Evolutionary conservation across 2,113 vertebrate genomes (phyloP).

Genomic region (Platichthys stellatus): DNA sequence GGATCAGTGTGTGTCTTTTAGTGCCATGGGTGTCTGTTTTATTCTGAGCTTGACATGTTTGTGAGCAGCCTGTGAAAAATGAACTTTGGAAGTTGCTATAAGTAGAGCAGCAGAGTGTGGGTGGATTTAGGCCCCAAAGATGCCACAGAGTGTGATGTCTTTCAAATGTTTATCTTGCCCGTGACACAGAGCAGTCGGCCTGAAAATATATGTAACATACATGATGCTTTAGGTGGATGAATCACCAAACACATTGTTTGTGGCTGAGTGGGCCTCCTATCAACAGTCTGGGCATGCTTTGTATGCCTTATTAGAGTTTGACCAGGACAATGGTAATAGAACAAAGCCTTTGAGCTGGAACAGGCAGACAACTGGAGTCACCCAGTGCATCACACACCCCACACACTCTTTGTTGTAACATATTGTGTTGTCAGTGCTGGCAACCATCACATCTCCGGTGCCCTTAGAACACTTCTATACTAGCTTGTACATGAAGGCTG

Average conservation of each 20-base stretch:
- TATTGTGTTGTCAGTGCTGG: background rate
- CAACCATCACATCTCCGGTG: background rate
- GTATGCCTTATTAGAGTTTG: slow-evolving; percentile 31
- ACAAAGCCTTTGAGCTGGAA: background rate
- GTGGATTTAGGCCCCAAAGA: slow-evolving; percentile 18
- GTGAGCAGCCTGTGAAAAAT: slow-evolving; percentile 45
- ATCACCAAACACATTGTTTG: slow-evolving; percentile 34
- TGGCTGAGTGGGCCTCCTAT: slow-evolving; percentile 31
- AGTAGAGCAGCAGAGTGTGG: slow-evolving; percentile 30
- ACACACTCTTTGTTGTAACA: background rate
- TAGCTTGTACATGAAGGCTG: background rate
- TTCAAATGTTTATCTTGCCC: slow-evolving; percentile 37
- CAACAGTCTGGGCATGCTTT: slow-evolving; percentile 43
- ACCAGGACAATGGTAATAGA: background rate
- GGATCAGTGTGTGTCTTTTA: background rate
- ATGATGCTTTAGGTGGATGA: slow-evolving; percentile 35
- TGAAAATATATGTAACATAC: slow-evolving; percentile 21
- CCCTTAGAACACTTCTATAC: background rate
- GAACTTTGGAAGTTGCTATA: slow-evolving; percentile 38
- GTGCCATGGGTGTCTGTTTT: background rate
- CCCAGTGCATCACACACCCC: background rate
- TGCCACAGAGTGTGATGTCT: slow-evolving; percentile 43
- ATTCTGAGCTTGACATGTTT: slow-evolving; percentile 51
- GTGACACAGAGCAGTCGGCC: slow-evolving; percentile 12
- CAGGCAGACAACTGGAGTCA: slow-evolving; percentile 19